phyloP scores from a whole-genome alignment of 1,140 invertebrate genomes.

The Hypothenemus hampei region DNA sequence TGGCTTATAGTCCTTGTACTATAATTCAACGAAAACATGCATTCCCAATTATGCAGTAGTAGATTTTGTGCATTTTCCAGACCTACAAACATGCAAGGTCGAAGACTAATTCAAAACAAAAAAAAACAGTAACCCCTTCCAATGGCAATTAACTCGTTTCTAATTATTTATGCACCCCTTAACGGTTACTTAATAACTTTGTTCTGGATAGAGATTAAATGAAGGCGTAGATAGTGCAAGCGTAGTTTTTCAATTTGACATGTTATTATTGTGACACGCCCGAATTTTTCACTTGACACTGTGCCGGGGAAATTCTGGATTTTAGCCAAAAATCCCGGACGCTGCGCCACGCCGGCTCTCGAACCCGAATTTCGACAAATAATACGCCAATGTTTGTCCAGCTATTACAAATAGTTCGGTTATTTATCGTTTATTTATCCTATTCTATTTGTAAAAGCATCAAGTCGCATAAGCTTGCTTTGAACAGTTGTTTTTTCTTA shows the following conservation, averaged over 20 bases:
- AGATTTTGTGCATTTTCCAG: slow-evolving; percentile 14
- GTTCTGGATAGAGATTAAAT: no score
- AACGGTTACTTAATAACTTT: no score
- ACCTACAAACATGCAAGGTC: no score
- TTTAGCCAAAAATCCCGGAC: slow-evolving; percentile 13
- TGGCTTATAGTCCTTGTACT: no score
- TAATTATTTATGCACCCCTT: no score
- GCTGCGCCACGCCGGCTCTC: slow-evolving; percentile 14
- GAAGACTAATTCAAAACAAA: no score
- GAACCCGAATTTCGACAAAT: slow-evolving; percentile 11
- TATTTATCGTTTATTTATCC: slow-evolving; percentile 10
- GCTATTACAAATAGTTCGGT: slow-evolving; percentile 6
- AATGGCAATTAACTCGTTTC: no score
- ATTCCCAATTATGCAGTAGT: slow-evolving; percentile 23
- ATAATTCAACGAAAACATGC: slow-evolving; percentile 21
- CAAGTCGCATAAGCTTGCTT: neutral
- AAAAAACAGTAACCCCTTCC: no score
- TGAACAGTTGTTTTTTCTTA: no score
- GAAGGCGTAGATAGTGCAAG: no score
- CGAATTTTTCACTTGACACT: slow-evolving; percentile 16
- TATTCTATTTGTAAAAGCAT: neutral
- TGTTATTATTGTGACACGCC: no score
- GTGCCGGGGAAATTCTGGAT: slow-evolving; percentile 13
- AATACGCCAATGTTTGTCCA: slow-evolving; percentile 14
- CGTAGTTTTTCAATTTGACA: no score